A percentile compares a stretch with the other conserved stretches of the same genome.
Conservation (phyloP, 30 jellyfish, hydroid and myxozoan genomes). For the Hydractinia symbiolongicarpus region DNA sequence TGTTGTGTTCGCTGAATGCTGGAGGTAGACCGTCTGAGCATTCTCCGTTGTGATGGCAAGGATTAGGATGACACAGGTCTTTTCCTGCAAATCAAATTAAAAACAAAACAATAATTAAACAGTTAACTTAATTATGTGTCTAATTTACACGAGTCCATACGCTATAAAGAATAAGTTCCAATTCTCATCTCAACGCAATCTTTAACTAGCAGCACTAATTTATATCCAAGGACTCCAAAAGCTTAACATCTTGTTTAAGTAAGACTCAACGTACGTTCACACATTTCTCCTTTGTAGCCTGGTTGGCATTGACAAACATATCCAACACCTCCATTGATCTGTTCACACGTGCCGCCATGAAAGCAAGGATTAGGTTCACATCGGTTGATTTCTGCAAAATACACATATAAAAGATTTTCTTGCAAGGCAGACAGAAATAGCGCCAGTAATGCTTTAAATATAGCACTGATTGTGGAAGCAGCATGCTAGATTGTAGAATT, state of each 20-base stretch:
- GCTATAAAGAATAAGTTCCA: not conserved
- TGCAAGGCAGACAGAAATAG: too few species aligned
- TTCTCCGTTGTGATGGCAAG: slow-evolving; percentile 75
- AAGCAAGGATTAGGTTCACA: slow-evolving; percentile 94
- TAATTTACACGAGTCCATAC: not conserved
- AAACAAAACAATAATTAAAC: not conserved
- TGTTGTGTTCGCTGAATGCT: not conserved
- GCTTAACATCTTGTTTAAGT: not conserved
- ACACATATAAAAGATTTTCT: not conserved
- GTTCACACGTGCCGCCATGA: slow-evolving; percentile 85
- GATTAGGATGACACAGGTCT: slow-evolving; percentile 97
- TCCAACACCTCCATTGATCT: slow-evolving; percentile 96
- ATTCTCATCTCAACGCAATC: not conserved
- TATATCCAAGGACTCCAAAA: too few species aligned
- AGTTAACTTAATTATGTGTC: not conserved
- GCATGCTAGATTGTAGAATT: too few species aligned
- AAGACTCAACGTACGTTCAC: slow-evolving; percentile 54
- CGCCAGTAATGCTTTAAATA: too few species aligned
- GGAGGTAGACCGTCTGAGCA: slow-evolving; percentile 35
- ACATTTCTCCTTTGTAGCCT: slow-evolving; percentile 94
- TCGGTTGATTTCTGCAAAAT: slow-evolving; percentile 66
- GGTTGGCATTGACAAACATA: slow-evolving; percentile 90
- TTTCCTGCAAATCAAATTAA: slow-evolving; percentile 46
- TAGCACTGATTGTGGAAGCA: too few species aligned
- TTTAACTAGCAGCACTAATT: not conserved